Percentiles rank a stretch among this genome's conserved stretches.
These are phyloP conservation scores for Amphipoea lucens DNA, from an alignment of 2,888 invertebrate species.

Conservation along the genomic window DNA sequence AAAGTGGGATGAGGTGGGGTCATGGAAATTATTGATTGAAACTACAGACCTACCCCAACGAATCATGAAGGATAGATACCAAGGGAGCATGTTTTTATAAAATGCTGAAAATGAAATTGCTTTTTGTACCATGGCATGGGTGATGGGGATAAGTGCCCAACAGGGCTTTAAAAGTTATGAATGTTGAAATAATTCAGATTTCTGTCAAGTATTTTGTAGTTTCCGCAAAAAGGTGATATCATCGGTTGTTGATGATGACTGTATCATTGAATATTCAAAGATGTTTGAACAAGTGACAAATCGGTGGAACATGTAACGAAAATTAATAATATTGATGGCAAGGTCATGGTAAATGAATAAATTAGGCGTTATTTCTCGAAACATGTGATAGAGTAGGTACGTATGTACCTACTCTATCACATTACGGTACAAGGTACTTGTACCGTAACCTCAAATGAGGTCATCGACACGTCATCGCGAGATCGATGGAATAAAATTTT, in stretches of 20 bases:
- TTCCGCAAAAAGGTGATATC: slow-evolving; percentile 26
- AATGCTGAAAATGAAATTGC: neutral
- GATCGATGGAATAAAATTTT: neutral
- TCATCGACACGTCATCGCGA: slow-evolving; percentile 74
- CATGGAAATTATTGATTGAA: neutral
- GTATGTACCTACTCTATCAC: neutral
- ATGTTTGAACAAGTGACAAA: slow-evolving; percentile 28
- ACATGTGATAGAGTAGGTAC: slow-evolving; percentile 23
- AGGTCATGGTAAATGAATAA: slow-evolving; percentile 27
- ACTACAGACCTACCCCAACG: neutral
- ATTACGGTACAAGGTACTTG: too few relatives aligned
- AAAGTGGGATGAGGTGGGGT: neutral
- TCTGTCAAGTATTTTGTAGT: too few relatives aligned
- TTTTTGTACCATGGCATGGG: neutral
- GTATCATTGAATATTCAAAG: slow-evolving; percentile 19
- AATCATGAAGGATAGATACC: too few relatives aligned
- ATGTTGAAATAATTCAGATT: neutral
- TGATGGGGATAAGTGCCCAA: neutral
- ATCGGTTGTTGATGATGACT: slow-evolving; percentile 27
- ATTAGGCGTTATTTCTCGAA: slow-evolving; percentile 21
- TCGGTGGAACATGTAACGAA: slow-evolving; percentile 15
- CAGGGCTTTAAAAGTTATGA: neutral
- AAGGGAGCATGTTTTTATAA: neutral
- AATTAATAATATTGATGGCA: slow-evolving; percentile 34
- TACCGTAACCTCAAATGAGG: slow-evolving; percentile 72